Evolutionary conservation across 2,888 invertebrate genomes (phyloP).

Genomic region (Corythucha ciliata): DNA sequence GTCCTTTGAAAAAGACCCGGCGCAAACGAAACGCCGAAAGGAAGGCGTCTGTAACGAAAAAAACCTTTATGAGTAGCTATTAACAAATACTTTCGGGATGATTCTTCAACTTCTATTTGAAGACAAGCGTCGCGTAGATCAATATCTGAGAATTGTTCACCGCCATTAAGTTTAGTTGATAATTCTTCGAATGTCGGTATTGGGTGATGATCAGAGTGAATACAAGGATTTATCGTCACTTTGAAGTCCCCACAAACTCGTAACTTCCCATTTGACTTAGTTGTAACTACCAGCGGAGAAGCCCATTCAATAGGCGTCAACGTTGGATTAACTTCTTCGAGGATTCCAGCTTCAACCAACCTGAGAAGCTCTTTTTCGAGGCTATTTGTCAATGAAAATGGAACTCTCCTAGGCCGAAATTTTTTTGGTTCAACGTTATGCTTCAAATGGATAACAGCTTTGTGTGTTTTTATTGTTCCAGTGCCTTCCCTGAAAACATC

Average conservation of each 20-base stretch:
- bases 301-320: slow-evolving; percentile 10
- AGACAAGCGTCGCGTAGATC: too few relatives aligned
- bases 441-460: not conserved
- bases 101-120: slow-evolving; percentile 7
- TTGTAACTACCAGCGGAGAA: slow-evolving; percentile 4
- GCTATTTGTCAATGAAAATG: not conserved
- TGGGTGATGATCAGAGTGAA: too few relatives aligned
- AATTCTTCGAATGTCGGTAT: slow-evolving; percentile 9
- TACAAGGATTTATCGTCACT: not conserved
- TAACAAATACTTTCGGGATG: not conserved
- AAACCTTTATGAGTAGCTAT: slow-evolving; percentile 3
- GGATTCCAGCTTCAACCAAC: not conserved
- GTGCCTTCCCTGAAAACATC: too few relatives aligned
- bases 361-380: slow-evolving; percentile 8
- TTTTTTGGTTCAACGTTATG: not conserved
- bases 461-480: not conserved
- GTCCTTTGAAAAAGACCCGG: slow-evolving; percentile 2
- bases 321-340: slow-evolving; percentile 9
- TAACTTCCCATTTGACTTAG: not conserved
- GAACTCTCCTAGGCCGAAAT: slow-evolving; percentile 9
- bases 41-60: slow-evolving; percentile 11
- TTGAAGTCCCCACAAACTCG: slow-evolving; percentile 6
- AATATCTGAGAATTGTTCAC: not conserved
- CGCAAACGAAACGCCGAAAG: not conserved
- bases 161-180: slow-evolving; percentile 1